Evolutionary conservation across 1,140 invertebrate genomes (phyloP).

Genomic region (Melanaphis sacchari): DNA sequence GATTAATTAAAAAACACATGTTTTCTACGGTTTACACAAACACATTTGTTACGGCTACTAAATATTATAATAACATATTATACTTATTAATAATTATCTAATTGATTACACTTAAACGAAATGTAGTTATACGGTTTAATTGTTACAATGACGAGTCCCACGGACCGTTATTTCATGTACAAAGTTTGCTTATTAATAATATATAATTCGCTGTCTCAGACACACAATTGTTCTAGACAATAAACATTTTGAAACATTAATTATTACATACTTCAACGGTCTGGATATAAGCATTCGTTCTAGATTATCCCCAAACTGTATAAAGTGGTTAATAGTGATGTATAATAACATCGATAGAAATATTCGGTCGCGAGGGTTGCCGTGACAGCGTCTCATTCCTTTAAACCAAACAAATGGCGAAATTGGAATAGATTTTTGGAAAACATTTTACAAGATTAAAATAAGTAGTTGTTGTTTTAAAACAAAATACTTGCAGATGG

Average conservation of each 20-base stretch:
- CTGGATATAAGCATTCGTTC: background rate
- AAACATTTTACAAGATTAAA: background rate
- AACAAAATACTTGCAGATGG: background rate
- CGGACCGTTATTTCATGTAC: background rate
- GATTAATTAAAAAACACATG: background rate
- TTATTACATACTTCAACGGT: background rate
- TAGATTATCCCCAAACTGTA: background rate
- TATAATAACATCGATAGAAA: background rate
- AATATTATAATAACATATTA: background rate
- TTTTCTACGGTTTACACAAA: background rate
- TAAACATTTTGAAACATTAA: constrained; percentile 29
- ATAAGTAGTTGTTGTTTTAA: background rate
- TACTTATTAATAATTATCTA: background rate
- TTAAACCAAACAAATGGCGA: background rate
- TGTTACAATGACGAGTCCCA: background rate
- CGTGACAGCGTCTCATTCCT: background rate
- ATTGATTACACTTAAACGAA: background rate
- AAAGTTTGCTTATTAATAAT: background rate
- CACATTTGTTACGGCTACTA: background rate
- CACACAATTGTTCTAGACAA: background rate
- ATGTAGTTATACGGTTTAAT: background rate
- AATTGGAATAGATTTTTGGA: background rate
- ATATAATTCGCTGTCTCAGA: background rate
- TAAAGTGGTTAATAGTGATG: background rate
- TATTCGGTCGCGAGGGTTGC: background rate